phyloP scores from a whole-genome alignment of 2,797 vertebrate genomes.

The Tangara arthus region DNA sequence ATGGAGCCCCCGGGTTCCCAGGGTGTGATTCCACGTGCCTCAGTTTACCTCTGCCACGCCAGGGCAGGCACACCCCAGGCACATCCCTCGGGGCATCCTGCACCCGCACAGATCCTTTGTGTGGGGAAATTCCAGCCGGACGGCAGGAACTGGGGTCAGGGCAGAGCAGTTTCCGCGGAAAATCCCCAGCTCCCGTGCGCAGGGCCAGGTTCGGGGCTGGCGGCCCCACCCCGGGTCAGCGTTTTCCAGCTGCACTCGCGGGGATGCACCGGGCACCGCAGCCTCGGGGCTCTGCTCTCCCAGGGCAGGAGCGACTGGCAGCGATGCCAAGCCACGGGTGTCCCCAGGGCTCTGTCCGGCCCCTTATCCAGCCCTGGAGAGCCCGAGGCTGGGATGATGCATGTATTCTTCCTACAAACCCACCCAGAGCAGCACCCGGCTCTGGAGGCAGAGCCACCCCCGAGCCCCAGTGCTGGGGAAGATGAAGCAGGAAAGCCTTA shows the following conservation, averaged over 20 bases:
- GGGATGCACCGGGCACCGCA: fast-evolving
- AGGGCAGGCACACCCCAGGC: background rate
- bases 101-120: background rate
- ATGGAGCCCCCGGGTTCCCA: fast-evolving
- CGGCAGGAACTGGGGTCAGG: background rate
- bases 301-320: fast-evolving
- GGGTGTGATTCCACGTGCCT: background rate
- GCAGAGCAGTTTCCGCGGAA: background rate
- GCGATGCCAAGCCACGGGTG: fast-evolving
- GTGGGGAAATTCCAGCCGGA: background rate
- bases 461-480: too few relatives aligned
- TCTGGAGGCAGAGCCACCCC: fast-evolving
- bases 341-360: fast-evolving
- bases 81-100: background rate
- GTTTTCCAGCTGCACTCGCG: background rate
- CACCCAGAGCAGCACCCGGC: fast-evolving
- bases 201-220: fast-evolving
- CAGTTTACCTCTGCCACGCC: background rate
- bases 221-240: background rate
- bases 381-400: background rate
- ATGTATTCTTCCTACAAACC: background rate
- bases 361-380: background rate
- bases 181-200: background rate
- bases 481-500: too few relatives aligned
- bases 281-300: fast-evolving